Evolutionary conservation across 2,797 vertebrate species (phyloP), one percentile per base, ranked within the genome.

Genomic region (Ctenopoma multispine): DNA sequence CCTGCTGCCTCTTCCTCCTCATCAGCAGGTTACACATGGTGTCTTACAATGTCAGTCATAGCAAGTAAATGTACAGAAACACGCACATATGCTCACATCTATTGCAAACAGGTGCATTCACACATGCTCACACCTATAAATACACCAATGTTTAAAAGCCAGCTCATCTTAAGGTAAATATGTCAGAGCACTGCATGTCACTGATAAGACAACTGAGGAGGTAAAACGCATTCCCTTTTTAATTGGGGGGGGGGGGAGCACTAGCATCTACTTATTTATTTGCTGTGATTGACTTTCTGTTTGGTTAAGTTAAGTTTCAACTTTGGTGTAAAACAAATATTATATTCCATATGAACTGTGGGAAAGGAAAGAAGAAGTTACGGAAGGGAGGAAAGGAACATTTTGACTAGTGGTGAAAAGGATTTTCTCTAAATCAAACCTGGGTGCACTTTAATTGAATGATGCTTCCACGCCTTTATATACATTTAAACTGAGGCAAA

Each of bases 241-340:
- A 75, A 66, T 70, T 51, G 47, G 77, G 29, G 29, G 29, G 51
- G 78, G 69, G 72, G 76, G 57, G 12, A 34, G 61, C 63, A 59
- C 75, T 85, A 77, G 79, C 61, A 78, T 80, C 62, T 64, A 77
- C 63, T 75, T 89, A 79, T 88, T 90, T 83, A 80, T 92, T 90
- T 87, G 67, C 81, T 62, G 79, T 88, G 91, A 91, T 90, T 88
- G 85, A 88, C 86, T 90, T 92, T 89, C 82, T 87, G 88, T 82
- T 90, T 69, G 44, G 79, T 83, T 82, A 82, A 89, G 88, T 85
- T 34, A 34, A 34, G 31, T 79, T 87, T 75, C 36, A 72, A 77
- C 73, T 83, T n/a, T 67, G 74, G 75, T 59, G 84, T 63, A 79
- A 82, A 91, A 84, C 80, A 88, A 87, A 82, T 81, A 77, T 73